Percentiles rank a stretch among this genome's conserved stretches.
These are phyloP conservation scores for Melanophora roralis DNA, from an alignment of 2,888 invertebrate genomes.

Conservation along the genomic window DNA sequence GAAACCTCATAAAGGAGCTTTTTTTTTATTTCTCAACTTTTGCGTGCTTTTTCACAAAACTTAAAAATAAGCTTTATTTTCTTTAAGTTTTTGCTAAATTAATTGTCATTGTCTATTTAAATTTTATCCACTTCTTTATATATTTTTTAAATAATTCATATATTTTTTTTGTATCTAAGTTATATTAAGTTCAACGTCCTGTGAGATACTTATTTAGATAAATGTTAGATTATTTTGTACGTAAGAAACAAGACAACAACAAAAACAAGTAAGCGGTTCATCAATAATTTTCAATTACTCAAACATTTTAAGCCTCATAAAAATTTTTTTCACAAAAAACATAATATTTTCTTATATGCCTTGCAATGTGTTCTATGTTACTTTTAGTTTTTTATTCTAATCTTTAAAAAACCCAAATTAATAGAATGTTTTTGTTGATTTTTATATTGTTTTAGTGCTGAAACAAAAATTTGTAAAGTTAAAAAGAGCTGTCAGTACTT, in stretches of 20 bases:
- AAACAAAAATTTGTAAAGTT: too few species aligned
- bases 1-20: too few species aligned
- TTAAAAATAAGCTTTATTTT: too few species aligned
- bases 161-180: constrained; percentile 67
- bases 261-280: constrained; percentile 57
- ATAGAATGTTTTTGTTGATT: too few species aligned
- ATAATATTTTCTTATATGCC: neutral
- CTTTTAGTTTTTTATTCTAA: neutral
- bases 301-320: neutral
- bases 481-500: too few species aligned
- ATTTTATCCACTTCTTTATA: neutral
- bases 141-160: neutral
- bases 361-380: neutral
- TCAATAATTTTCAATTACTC: neutral
- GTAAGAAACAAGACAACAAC: constrained; percentile 52
- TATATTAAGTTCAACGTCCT: constrained; percentile 70
- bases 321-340: constrained; percentile 3
- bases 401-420: too few species aligned
- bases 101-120: constrained; percentile 4
- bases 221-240: constrained; percentile 21
- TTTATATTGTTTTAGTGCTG: too few species aligned
- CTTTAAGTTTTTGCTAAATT: too few species aligned
- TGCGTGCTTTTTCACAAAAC: too few species aligned
- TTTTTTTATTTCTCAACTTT: too few species aligned
- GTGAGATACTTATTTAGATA: constrained; percentile 70